phyloP scores from a whole-genome alignment of 2,888 invertebrate species.

The Teleiodes luculella region DNA sequence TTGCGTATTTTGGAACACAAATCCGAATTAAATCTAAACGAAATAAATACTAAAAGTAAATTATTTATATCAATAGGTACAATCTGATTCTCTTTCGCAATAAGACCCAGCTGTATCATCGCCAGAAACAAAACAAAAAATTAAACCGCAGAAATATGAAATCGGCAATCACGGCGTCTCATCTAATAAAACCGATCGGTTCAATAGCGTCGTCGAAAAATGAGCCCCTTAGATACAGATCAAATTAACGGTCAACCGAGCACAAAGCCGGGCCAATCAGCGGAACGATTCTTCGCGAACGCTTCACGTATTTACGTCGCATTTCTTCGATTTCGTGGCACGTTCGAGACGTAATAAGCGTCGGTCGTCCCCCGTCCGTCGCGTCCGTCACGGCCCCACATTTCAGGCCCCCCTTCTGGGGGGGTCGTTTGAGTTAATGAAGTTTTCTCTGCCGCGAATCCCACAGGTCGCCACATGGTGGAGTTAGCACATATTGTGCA shows the following conservation, averaged over 20 bases:
- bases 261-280: slow-evolving; percentile 72
- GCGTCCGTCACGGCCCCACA: slow-evolving; percentile 29
- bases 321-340: slow-evolving; percentile 78
- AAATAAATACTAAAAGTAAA: too few species aligned
- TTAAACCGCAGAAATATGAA: slow-evolving; percentile 9
- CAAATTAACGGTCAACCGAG: slow-evolving; percentile 72
- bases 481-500: slow-evolving; percentile 76
- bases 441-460: slow-evolving; percentile 77
- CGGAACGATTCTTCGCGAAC: slow-evolving; percentile 63
- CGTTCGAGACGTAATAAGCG: slow-evolving; percentile 76
- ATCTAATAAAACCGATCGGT: slow-evolving; percentile 58
- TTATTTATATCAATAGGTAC: too few species aligned
- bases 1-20: too few species aligned
- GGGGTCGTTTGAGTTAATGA: slow-evolving; percentile 75
- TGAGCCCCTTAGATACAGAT: slow-evolving; percentile 58
- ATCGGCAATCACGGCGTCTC: slow-evolving; percentile 29
- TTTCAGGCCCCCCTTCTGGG: slow-evolving; percentile 30
- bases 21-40: too few species aligned
- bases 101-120: too few species aligned
- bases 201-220: slow-evolving; percentile 67
- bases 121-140: background rate
- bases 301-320: slow-evolving; percentile 73
- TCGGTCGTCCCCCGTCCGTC: slow-evolving; percentile 63
- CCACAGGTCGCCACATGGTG: slow-evolving; percentile 77
- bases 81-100: too few species aligned